Percentiles rank a stretch among this genome's conserved stretches.
Conservation (phyloP, 2,113 vertebrate genomes). For the Burhinus bistriatus region DNA sequence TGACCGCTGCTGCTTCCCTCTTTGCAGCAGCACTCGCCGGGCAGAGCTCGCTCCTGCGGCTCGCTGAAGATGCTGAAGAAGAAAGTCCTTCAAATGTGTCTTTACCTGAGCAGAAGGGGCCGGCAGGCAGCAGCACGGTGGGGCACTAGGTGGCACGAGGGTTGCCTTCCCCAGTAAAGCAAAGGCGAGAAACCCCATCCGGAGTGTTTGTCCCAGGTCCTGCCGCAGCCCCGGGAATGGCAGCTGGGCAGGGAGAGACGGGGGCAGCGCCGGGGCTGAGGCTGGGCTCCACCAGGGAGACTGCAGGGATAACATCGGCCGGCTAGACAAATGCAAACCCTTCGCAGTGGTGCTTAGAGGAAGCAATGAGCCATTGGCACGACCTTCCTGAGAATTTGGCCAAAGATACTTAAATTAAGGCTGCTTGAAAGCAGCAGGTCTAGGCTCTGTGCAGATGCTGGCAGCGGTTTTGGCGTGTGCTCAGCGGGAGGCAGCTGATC, state of each 20-base stretch:
- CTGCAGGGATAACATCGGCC: no score
- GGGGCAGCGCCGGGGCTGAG: neutral
- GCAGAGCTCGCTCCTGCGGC: no score
- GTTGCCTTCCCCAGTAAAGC: neutral
- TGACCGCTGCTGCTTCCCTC: no score
- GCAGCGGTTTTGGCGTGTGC: neutral
- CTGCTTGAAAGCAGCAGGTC: neutral
- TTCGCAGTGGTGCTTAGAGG: neutral
- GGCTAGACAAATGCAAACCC: rapidly evolving
- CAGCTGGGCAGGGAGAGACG: neutral
- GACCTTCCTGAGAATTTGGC: neutral
- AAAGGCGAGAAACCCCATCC: neutral
- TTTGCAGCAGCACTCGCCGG: no score
- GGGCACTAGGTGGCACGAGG: no score
- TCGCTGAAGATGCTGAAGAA: no score
- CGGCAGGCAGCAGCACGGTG: no score
- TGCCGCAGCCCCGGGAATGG: neutral
- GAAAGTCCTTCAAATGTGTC: no score
- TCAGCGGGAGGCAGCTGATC: neutral
- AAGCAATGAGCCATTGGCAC: neutral
- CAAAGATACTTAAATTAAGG: no score
- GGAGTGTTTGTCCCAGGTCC: neutral
- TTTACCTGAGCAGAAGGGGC: no score
- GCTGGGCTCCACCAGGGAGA: neutral
- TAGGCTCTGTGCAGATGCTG: neutral